phyloP scores from a whole-genome alignment of 2,797 vertebrate genomes.

The Spondyliosoma cantharus region DNA sequence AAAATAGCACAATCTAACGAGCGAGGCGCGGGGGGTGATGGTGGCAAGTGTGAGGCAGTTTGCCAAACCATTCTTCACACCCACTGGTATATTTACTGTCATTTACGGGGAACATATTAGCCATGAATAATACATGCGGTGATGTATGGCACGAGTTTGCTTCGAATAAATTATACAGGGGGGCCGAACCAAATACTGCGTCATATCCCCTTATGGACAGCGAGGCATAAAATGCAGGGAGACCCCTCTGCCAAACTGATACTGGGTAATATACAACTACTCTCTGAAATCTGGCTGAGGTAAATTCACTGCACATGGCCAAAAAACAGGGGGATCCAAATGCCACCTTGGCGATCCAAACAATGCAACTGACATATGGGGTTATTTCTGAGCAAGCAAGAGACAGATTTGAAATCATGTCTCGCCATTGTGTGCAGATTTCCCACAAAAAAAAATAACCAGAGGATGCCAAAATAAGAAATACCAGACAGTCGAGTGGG shows the following conservation, averaged over 20 bases:
- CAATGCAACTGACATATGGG: conserved; percentile 70
- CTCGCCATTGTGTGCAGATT: conserved; percentile 57
- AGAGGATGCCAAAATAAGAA: conserved; percentile 62
- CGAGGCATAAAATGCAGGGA: conserved; percentile 59
- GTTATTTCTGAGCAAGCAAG: conserved; percentile 68
- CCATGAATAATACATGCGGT: conserved; percentile 78
- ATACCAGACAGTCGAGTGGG: conserved; percentile 52
- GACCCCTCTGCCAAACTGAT: conserved; percentile 62
- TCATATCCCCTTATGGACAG: conserved; percentile 66
- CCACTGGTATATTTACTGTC: conserved; percentile 70
- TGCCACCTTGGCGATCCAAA: conserved; percentile 64
- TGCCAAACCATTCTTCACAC: conserved; percentile 71
- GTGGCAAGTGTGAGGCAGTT: conserved; percentile 43
- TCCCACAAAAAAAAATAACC: conserved; percentile 44
- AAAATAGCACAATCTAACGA: conserved; percentile 60
- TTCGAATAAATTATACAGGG: conserved; percentile 69
- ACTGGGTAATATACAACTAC: conserved; percentile 57
- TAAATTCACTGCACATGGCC: conserved; percentile 41
- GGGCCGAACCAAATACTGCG: conserved; percentile 52
- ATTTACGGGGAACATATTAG: conserved; percentile 76
- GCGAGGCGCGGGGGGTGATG: conserved; percentile 10
- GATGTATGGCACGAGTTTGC: conserved; percentile 65
- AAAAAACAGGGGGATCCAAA: conserved; percentile 62
- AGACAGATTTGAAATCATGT: conserved; percentile 61
- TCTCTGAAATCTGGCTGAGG: conserved; percentile 59